These are phyloP conservation scores for Drosophila jambulina DNA, from an alignment of 1,140 invertebrate species.

Conservation along the genomic window DNA sequence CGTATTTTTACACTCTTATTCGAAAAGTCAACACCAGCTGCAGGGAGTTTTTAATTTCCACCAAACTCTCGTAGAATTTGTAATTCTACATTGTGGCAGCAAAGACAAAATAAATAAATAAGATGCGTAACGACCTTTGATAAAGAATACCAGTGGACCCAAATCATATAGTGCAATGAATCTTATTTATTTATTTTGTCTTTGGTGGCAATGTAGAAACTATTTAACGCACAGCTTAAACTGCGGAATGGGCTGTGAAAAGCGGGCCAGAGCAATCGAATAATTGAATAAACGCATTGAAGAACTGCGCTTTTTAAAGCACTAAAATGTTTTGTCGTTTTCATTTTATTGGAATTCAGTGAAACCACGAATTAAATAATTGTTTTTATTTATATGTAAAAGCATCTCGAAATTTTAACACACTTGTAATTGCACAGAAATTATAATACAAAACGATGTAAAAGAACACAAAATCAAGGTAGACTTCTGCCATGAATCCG, in stretches of 20 bases:
- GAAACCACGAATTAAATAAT: slow-evolving; percentile 15
- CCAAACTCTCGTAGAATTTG: slow-evolving; percentile 15
- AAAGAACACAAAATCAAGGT: slow-evolving; percentile 16
- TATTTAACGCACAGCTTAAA: slow-evolving; percentile 62
- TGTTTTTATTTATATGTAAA: slow-evolving; percentile 15
- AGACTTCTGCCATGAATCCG: slow-evolving; percentile 20
- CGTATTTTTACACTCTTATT: slow-evolving; percentile 71
- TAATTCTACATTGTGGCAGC: slow-evolving; percentile 10
- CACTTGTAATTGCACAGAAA: slow-evolving; percentile 48
- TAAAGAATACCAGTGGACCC: not conserved
- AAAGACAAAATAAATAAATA: not conserved
- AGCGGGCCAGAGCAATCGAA: slow-evolving; percentile 58
- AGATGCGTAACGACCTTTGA: not conserved
- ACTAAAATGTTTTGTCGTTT: slow-evolving; percentile 14
- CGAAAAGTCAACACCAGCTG: slow-evolving; percentile 18
- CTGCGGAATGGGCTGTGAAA: slow-evolving; percentile 33
- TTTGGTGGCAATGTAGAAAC: slow-evolving; percentile 10
- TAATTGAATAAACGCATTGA: slow-evolving; percentile 58
- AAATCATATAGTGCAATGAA: not conserved
- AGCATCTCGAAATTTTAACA: slow-evolving; percentile 8
- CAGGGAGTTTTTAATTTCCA: slow-evolving; percentile 7
- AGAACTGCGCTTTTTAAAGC: slow-evolving; percentile 56
- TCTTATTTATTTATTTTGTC: not conserved
- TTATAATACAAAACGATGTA: slow-evolving; percentile 31
- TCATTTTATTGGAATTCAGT: slow-evolving; percentile 8